A percentile compares a stretch with the other conserved stretches of the same genome.
phyloP scores from a whole-genome alignment of 2,888 invertebrate genomes.

The Philhelius pedissequus region DNA sequence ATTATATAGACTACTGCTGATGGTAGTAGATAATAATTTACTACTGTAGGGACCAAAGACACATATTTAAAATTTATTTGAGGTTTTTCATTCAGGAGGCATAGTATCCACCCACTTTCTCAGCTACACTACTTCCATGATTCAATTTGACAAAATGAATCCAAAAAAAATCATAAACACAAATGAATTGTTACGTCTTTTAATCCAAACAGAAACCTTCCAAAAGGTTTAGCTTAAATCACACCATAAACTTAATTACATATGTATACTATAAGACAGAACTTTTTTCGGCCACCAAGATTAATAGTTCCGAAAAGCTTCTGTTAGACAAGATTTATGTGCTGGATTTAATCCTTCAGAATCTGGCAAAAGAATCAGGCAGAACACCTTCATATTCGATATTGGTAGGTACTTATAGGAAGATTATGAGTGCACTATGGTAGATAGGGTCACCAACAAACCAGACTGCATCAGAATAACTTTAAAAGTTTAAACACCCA shows the following conservation, averaged over 20 bases:
- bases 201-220: background rate
- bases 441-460: background rate
- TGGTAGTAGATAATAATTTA: too few species aligned
- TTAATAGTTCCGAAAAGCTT: background rate
- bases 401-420: background rate
- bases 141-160: too few species aligned
- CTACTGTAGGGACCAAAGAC: too few species aligned
- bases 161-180: too few species aligned
- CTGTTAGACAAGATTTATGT: background rate
- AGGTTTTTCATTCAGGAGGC: too few species aligned
- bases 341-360: background rate
- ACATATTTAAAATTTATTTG: too few species aligned
- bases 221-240: background rate
- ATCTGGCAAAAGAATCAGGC: background rate
- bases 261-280: background rate
- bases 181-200: too few species aligned
- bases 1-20: too few species aligned
- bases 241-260: background rate
- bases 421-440: background rate
- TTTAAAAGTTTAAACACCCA: background rate
- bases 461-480: slow-evolving; percentile 3
- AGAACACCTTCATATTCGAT: background rate
- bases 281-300: background rate
- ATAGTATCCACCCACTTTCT: too few species aligned
- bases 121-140: too few species aligned